Percentiles rank a stretch among this genome's conserved stretches.
phyloP scores from a whole-genome alignment of 2,888 invertebrate species.

The Callosobruchus maculatus region DNA sequence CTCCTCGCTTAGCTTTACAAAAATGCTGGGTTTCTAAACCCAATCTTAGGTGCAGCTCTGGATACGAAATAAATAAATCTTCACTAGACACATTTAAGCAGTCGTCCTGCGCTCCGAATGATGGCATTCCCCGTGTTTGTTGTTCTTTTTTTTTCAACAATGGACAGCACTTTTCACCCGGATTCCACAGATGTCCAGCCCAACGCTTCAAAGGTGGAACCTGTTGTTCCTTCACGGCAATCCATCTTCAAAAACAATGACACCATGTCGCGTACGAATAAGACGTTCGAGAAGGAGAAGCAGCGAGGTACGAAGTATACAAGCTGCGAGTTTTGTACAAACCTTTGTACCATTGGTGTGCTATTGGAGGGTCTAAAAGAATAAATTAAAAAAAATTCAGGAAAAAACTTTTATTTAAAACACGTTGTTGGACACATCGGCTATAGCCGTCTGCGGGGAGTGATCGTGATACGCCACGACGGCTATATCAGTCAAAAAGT shows the following conservation, averaged over 20 bases:
- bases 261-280: background rate
- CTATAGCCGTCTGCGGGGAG: too few relatives aligned
- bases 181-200: background rate
- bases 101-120: background rate
- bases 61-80: too few relatives aligned
- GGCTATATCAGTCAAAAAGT: too few relatives aligned
- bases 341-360: background rate
- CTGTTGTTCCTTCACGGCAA: background rate
- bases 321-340: background rate
- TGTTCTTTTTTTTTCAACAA: background rate
- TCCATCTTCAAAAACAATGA: background rate
- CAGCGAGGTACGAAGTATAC: background rate
- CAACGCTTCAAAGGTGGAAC: background rate
- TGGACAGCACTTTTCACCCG: background rate
- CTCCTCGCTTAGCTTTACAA: too few relatives aligned
- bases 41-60: too few relatives aligned
- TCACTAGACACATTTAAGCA: background rate
- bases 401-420: too few relatives aligned
- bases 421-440: too few relatives aligned
- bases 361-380: background rate
- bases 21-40: too few relatives aligned
- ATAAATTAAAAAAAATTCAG: too few relatives aligned
- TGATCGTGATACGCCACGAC: too few relatives aligned
- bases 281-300: background rate
- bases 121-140: background rate